Conservation (phyloP, 2,888 invertebrate genomes). For the Hymenopus coronatus region DNA sequence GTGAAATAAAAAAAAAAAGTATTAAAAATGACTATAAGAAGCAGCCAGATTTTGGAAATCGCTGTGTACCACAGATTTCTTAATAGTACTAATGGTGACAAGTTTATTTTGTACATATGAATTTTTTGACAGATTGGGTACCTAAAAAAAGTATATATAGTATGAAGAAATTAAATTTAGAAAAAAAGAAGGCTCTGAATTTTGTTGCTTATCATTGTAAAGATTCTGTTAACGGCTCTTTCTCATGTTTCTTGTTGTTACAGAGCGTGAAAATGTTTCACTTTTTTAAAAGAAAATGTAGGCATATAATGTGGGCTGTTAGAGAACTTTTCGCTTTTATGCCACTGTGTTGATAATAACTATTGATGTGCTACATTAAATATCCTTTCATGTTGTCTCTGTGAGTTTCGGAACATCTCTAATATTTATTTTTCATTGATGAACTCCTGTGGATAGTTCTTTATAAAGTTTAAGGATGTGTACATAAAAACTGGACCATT, state of each 20-base stretch:
- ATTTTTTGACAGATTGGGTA: not conserved
- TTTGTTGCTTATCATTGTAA: not conserved
- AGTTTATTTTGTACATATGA: constrained; percentile 6
- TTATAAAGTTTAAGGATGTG: no score
- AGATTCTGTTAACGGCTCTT: not conserved
- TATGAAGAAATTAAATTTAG: not conserved
- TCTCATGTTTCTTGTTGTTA: not conserved
- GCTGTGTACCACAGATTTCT: not conserved
- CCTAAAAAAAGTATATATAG: not conserved
- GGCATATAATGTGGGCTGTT: not conserved
- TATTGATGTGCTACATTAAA: not conserved
- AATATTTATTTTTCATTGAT: no score
- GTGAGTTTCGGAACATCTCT: not conserved
- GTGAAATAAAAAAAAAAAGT: not conserved
- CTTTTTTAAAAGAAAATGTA: not conserved
- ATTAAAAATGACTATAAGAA: not conserved
- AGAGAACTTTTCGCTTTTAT: not conserved
- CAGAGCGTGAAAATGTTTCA: not conserved
- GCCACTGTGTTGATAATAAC: not conserved
- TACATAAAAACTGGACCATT: no score
- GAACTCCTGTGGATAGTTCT: no score
- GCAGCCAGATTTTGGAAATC: not conserved
- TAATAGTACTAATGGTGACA: not conserved
- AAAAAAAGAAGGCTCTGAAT: not conserved
- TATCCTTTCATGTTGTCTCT: not conserved